Evolutionary conservation across 2,797 vertebrate species (phyloP), one percentile per base, ranked within the genome.

Genomic region (Chaenodraco wilsoni): DNA sequence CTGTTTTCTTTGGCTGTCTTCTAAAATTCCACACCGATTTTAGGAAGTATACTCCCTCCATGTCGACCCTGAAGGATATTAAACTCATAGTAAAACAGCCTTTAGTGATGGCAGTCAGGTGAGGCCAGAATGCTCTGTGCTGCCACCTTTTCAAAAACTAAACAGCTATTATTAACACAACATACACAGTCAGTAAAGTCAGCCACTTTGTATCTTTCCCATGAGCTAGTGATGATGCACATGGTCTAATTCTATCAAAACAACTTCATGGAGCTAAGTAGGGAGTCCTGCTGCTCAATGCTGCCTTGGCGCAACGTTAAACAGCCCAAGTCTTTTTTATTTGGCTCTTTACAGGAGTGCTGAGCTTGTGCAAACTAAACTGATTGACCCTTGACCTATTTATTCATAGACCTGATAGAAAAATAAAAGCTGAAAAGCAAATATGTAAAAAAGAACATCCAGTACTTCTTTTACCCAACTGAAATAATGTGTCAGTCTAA

Each of bases 1-100:
- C 60, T 87, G 86, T 74, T 92, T 90, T 89, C 87, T 73, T 92
- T 91, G 93, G 89, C 85, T 19, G 57, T 57, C 56, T 65, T 49
- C 60, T 61, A 54, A 77, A 86, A 85, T 75, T 85, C 82, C 71
- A 58, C 74, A 56, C 69, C 8, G 23, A 56, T 85, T 90, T 87
- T 74, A 79, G 86, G 89, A 91, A 88, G 73, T 82, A 69, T 48
- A 60, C 59, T 86, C 69, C 81, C 69, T 33, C 86, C 67, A 49
- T 74, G 60, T 51, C 14, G 19, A 73, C 75, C 73, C 84, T 59
- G 73, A 81, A 69, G 76, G 78, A 85, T 83, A 81, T 84, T 84
- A 79, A 86, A 89, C 50, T 73, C 57, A 16, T 17, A 79, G 63
- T 56, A 58, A 82, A 84, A 79, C 69, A 65, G 59, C 49, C 54